Conservation (phyloP, 2,797 vertebrate species). For the Eptatretus atami region DNA sequence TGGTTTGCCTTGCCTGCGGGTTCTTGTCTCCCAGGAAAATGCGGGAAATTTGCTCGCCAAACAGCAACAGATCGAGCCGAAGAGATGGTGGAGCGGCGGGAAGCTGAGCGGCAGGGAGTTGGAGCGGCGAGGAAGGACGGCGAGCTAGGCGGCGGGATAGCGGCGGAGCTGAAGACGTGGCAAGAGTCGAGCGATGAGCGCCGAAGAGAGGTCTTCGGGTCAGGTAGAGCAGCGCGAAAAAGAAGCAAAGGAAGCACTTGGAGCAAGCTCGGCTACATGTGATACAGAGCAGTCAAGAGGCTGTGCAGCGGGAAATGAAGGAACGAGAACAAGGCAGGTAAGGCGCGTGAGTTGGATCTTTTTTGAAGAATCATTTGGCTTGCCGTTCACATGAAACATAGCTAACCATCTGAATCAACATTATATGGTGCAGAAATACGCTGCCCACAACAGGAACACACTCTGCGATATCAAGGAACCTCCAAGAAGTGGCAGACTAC, state of each 20-base stretch:
- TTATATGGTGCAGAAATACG: no score
- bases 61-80: constrained; percentile 33
- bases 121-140: neutral
- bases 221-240: neutral
- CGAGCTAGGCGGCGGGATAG: no score
- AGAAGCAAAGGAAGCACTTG: neutral
- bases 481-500: no score
- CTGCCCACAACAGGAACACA: no score
- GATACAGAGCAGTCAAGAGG: neutral
- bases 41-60: constrained; percentile 61
- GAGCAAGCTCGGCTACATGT: neutral
- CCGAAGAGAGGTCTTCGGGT: neutral
- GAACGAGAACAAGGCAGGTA: no score
- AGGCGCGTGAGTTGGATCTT: no score
- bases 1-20: constrained; percentile 6
- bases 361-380: no score
- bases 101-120: neutral
- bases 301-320: neutral
- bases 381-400: no score
- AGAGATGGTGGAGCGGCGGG: neutral
- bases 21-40: constrained; percentile 40
- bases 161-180: neutral
- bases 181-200: neutral
- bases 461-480: no score
- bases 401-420: no score